A percentile compares a stretch with the other conserved stretches of the same genome.
These are phyloP conservation scores for Rhopalosiphum nymphaeae DNA, from an alignment of 2,888 invertebrate species.

Conservation along the genomic window DNA sequence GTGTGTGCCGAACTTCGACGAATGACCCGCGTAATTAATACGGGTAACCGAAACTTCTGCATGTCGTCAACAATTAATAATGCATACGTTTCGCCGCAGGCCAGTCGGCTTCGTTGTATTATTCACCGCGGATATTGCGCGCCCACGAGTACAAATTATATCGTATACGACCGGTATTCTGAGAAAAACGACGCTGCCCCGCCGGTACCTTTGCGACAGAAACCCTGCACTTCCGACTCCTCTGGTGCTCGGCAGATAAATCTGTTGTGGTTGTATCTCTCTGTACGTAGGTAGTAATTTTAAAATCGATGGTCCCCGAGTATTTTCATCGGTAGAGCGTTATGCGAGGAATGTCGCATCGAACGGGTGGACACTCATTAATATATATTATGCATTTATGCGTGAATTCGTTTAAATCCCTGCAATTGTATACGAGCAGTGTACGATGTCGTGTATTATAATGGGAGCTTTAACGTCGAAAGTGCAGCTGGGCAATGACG, in stretches of 20 bases:
- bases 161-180: background rate
- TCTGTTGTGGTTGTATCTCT: background rate
- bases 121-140: background rate
- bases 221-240: background rate
- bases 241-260: background rate
- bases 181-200: background rate
- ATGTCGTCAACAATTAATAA: conserved; percentile 33
- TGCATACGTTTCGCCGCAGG: conserved; percentile 14
- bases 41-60: background rate
- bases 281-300: background rate
- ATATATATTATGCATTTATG: background rate
- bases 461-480: background rate
- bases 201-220: background rate
- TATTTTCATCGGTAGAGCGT: background rate
- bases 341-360: background rate
- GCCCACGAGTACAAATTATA: background rate
- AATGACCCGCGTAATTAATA: conserved; percentile 47
- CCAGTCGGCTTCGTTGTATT: conserved; percentile 7
- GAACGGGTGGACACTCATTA: background rate
- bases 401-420: background rate
- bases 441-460: background rate
- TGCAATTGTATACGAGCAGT: background rate
- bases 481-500: background rate
- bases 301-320: background rate
- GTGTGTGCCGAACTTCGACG: background rate